phyloP scores from a whole-genome alignment of 2,113 vertebrate genomes.

The Chaetops frenatus region DNA sequence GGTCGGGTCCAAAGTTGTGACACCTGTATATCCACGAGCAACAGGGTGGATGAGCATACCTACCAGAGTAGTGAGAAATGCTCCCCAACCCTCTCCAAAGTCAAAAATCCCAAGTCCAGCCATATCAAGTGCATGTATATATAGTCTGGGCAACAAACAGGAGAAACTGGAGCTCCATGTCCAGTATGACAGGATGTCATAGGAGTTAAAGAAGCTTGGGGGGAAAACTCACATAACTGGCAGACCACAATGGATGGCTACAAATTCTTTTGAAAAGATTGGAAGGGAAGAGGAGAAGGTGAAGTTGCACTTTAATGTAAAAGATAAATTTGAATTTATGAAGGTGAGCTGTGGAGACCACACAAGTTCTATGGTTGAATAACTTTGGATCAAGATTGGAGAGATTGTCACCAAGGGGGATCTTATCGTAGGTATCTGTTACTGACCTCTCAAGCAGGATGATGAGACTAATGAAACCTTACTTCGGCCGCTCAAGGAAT shows the following conservation, averaged over 20 bases:
- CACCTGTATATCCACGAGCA: background rate
- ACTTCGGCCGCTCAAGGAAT: background rate
- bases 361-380: background rate
- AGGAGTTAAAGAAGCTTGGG: background rate
- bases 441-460: background rate
- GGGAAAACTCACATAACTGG: background rate
- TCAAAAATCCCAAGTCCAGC: background rate
- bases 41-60: background rate
- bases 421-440: background rate
- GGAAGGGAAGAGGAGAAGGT: background rate
- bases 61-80: background rate
- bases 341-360: background rate
- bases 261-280: background rate
- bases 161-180: background rate
- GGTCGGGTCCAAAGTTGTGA: background rate
- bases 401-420: background rate
- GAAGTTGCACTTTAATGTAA: background rate
- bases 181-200: background rate
- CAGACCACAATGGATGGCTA: background rate
- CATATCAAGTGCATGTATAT: background rate
- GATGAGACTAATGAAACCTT: background rate
- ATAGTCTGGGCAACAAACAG: background rate
- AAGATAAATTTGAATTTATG: background rate
- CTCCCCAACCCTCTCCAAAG: background rate
- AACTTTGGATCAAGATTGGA: background rate